Conservation (phyloP, 2,113 vertebrate genomes). For the Phocoena sinus region DNA sequence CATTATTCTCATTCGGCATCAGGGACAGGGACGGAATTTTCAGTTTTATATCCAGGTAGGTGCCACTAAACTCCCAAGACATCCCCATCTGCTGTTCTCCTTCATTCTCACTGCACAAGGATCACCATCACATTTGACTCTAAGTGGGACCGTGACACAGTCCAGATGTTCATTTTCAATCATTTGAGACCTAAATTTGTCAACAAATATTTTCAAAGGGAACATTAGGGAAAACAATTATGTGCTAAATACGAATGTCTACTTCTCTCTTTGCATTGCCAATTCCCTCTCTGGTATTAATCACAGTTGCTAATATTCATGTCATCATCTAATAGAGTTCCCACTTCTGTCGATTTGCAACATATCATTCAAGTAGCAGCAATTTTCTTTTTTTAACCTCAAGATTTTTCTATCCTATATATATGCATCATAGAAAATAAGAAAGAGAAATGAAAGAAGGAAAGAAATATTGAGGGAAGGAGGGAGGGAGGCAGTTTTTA, state of each 20-base stretch:
- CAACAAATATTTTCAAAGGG: background rate
- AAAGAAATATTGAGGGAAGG: background rate
- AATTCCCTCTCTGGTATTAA: background rate
- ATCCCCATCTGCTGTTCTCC: background rate
- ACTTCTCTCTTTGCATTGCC: background rate
- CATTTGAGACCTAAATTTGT: background rate
- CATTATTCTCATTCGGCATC: background rate
- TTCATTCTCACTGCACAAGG: background rate
- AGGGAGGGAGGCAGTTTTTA: background rate
- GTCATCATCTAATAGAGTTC: background rate
- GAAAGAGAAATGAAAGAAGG: background rate
- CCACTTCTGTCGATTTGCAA: background rate
- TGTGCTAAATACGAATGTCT: constrained; percentile 31
- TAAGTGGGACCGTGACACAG: background rate
- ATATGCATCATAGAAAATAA: background rate
- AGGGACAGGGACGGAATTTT: background rate
- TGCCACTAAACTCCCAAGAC: background rate
- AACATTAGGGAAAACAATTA: background rate
- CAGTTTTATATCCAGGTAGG: background rate
- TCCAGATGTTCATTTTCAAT: background rate
- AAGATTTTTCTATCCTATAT: background rate
- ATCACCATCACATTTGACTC: background rate
- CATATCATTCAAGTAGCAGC: background rate
- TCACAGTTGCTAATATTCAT: background rate
- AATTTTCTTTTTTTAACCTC: background rate